These are phyloP conservation scores for Morpho deidamia DNA, from an alignment of 2,888 invertebrate genomes.

Conservation along the genomic window DNA sequence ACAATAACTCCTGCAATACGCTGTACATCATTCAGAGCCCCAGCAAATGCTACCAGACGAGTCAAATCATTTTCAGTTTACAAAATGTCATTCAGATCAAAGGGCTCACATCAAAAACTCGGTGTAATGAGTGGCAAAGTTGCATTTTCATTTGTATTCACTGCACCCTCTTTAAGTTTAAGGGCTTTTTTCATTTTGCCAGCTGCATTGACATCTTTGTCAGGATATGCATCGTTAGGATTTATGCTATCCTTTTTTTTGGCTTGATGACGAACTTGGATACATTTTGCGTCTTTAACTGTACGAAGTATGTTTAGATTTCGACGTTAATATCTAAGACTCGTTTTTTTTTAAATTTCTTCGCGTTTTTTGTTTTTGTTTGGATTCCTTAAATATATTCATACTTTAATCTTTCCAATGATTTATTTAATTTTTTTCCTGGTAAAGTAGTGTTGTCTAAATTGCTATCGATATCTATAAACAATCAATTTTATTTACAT, in stretches of 20 bases:
- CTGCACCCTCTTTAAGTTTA: conserved; percentile 28
- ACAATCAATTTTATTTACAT: too few species aligned
- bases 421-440: too few species aligned
- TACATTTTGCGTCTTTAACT: conserved; percentile 22
- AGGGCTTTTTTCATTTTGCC: conserved; percentile 30
- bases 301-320: conserved; percentile 15
- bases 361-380: too few species aligned
- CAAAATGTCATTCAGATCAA: conserved; percentile 69
- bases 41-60: conserved; percentile 45
- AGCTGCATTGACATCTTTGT: conserved; percentile 23
- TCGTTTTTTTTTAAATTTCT: conserved; percentile 5
- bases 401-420: too few species aligned
- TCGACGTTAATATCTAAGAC: conserved; percentile 15
- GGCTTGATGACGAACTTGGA: conserved; percentile 57
- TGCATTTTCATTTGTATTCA: conserved; percentile 33
- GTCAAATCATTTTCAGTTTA: conserved; percentile 65
- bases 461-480: too few species aligned
- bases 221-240: conserved; percentile 21
- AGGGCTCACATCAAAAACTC: conserved; percentile 63
- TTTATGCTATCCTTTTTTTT: conserved; percentile 46
- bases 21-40: conserved; percentile 41
- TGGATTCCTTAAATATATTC: too few species aligned
- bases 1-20: conserved; percentile 43
- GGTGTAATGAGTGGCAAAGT: conserved; percentile 43
- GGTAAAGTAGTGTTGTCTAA: too few species aligned